Percentiles rank a stretch among this genome's conserved stretches.
Evolutionary conservation across 1,140 invertebrate genomes (phyloP).

Genomic region (Drosophila setifemur): DNA sequence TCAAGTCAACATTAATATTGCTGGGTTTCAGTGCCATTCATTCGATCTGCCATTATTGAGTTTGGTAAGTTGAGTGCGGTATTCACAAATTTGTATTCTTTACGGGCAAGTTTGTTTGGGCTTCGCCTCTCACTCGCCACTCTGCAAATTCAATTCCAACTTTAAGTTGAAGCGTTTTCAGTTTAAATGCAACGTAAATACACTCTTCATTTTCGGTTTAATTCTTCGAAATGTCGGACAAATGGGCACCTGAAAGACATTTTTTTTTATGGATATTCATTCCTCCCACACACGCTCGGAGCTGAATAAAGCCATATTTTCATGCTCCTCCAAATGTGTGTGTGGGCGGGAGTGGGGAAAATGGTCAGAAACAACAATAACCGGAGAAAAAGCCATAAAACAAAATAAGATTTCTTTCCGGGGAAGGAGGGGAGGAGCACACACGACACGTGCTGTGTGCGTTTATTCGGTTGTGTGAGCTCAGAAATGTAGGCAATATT

Average conservation of each 20-base stretch:
- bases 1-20: conserved; percentile 45
- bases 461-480: conserved; percentile 1
- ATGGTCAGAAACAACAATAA: conserved; percentile 13
- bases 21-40: conserved; percentile 29
- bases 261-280: conserved; percentile 57
- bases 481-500: conserved; percentile 23
- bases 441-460: conserved; percentile 35
- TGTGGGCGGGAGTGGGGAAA: neutral
- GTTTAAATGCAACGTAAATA: neutral
- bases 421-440: conserved; percentile 9
- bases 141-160: conserved; percentile 5
- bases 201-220: neutral
- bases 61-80: conserved; percentile 30
- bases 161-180: neutral
- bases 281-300: conserved; percentile 1
- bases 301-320: conserved; percentile 43
- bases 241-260: conserved; percentile 47
- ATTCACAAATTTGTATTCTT: conserved; percentile 14
- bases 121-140: conserved; percentile 5
- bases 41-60: conserved; percentile 39
- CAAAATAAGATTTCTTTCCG: conserved; percentile 57
- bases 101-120: conserved; percentile 3
- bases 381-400: conserved; percentile 49
- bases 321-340: conserved; percentile 7
- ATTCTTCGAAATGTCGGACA: conserved; percentile 18